Base-by-base conservation (phyloP, 2,888 invertebrate species). In the Drosophila peninsularis region DNA sequence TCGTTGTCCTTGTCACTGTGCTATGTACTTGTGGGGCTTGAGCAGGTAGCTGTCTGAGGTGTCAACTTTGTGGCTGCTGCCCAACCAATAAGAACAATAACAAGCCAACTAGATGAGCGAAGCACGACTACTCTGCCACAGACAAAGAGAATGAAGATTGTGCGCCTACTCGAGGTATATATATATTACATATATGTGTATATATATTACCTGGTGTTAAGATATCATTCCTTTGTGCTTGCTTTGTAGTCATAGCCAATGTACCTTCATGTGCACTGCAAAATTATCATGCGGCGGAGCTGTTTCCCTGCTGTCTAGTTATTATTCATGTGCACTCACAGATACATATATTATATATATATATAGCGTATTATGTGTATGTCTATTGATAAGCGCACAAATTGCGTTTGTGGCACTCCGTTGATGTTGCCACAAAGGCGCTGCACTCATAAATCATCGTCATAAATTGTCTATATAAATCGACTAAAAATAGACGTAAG, bases 31-130 rank as follows among this genome's bases (percentile, higher is more conserved):
- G 53, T 50, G 55, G 45, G 55, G 53, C 37, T 52, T 54, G 50
- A 47, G 62, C 78, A 69, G 80, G 69, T 57, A 67, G 44, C 42
- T 78, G 71, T 72, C 71, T 73, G 71, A 82, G 82, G 72, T 82
- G 83, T 85, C 80, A 83, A 71, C 80, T 80, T 70, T 82, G 88
- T 72, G 88, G 88, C 80, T 68, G 64, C 67, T 71, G 70, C 61
- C 62, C 66, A 49, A 44, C 37, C 75, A 80, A 70, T 62, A 67
- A 64, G 19, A 66, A 37, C 42, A 50, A 50, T 30, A 30, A 24
- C 37, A 44, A 34, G 27, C n/a, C 41, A 21, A 34, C 37, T 17
- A 41, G 10, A 34, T 3, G 14, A 37, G 11, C 67, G 75, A 67
- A 34, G 11, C 30, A 13, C 5, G 9, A 24, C 72, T 75, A 44